These are phyloP conservation scores for Auanema sp. DNA, from an alignment of 2,888 invertebrate species.

Conservation along the genomic window DNA sequence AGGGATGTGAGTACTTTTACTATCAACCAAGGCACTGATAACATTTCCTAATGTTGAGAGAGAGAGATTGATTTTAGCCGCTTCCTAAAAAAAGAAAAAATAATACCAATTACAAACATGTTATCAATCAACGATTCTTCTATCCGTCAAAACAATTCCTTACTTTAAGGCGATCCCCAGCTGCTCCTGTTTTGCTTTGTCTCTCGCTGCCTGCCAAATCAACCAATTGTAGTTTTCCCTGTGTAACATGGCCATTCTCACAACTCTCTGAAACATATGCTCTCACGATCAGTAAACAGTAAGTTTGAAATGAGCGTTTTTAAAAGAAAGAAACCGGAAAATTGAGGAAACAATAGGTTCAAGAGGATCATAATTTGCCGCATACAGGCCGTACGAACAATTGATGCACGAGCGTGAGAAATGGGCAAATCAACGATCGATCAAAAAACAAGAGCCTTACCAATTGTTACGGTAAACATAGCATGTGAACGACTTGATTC, in stretches of 20 bases:
- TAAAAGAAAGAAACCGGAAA: no score
- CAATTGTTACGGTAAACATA: conserved; percentile 95
- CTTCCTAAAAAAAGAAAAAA: conserved; percentile 70
- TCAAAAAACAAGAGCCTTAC: conserved; percentile 66
- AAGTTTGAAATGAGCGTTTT: no score
- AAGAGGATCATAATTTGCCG: no score
- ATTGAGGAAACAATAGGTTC: no score
- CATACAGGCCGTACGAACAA: no score
- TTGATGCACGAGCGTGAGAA: no score
- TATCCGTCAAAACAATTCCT: neutral
- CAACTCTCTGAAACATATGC: conserved; percentile 17
- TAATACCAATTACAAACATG: neutral
- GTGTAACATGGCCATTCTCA: conserved; percentile 64
- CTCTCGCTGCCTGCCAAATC: conserved; percentile 97
- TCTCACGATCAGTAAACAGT: no score
- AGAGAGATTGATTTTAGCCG: conserved; percentile 95
- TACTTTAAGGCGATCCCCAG: conserved; percentile 73
- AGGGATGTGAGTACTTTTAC: conserved; percentile 94
- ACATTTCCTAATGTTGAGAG: conserved; percentile 96
- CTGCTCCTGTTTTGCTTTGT: conserved; percentile 87
- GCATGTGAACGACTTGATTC: conserved; percentile 81
- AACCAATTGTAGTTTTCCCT: conserved; percentile 95
- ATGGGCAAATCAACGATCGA: neutral
- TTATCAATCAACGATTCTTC: neutral
- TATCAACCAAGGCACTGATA: conserved; percentile 94